These are phyloP conservation scores for Encarsia formosa DNA, from an alignment of 2,888 invertebrate genomes.

Conservation along the genomic window DNA sequence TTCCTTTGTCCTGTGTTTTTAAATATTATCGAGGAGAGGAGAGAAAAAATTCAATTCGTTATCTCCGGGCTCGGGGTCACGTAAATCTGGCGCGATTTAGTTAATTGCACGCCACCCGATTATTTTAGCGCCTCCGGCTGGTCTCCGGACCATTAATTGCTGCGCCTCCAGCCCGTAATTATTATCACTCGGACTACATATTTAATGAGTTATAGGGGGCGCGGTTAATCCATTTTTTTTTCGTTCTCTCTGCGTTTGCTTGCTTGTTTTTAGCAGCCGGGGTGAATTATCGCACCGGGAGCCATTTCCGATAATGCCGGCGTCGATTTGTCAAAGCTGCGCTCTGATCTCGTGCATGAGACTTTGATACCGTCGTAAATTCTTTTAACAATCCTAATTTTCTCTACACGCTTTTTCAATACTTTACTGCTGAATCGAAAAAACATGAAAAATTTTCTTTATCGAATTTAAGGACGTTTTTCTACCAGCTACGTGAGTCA, in stretches of 20 bases:
- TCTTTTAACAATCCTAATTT: no score
- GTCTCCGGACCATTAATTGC: conserved; percentile 4
- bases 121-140: conserved; percentile 9
- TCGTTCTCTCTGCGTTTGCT: no score
- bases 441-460: no score
- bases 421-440: no score
- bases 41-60: background rate
- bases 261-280: no score
- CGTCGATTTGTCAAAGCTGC: conserved; percentile 21
- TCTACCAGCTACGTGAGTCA: no score
- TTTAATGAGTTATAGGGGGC: conserved; percentile 8
- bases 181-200: conserved; percentile 15
- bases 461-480: no score
- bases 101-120: conserved; percentile 9
- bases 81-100: conserved; percentile 10
- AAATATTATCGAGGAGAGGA: background rate
- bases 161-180: conserved; percentile 12
- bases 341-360: conserved; percentile 9
- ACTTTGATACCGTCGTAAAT: no score
- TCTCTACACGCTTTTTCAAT: no score
- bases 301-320: conserved; percentile 16
- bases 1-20: no score
- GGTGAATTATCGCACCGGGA: conserved; percentile 11
- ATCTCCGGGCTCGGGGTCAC: background rate
- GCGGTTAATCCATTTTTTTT: no score